Conservation (phyloP, 2,113 vertebrate species). For the Erinaceus europaeus region DNA sequence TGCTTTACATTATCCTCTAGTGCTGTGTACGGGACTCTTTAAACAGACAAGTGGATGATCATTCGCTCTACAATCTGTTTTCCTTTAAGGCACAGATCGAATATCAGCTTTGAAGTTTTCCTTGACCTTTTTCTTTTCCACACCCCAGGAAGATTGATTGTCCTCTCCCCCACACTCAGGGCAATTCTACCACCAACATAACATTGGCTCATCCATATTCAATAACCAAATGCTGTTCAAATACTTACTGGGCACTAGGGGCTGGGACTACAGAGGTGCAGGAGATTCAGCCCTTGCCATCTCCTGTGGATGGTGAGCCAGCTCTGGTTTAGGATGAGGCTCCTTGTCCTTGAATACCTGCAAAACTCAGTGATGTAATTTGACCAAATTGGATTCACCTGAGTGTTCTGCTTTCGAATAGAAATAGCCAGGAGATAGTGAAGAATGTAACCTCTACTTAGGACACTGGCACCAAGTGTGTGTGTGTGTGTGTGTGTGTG, state of each 20-base stretch:
- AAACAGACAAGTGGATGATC: conserved; percentile 10
- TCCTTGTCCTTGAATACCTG: background rate
- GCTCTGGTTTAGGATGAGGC: background rate
- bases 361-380: background rate
- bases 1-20: background rate
- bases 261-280: background rate
- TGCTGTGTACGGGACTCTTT: background rate
- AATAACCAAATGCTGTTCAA: background rate
- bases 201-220: background rate
- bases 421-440: background rate
- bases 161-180: background rate
- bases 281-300: background rate
- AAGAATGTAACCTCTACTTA: background rate
- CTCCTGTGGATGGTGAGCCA: background rate
- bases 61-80: conserved; percentile 31
- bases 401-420: background rate
- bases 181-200: background rate
- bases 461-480: too few relatives aligned
- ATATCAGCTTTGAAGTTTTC: conserved; percentile 44
- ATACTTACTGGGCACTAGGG: background rate
- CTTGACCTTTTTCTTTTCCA: conserved; percentile 41
- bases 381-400: background rate
- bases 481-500: too few relatives aligned
- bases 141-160: background rate
- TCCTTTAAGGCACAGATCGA: conserved; percentile 36